Evolutionary conservation across 2,113 vertebrate species (phyloP), one percentile per base, ranked within the genome.

Genomic region (Muntiacus reevesi): DNA sequence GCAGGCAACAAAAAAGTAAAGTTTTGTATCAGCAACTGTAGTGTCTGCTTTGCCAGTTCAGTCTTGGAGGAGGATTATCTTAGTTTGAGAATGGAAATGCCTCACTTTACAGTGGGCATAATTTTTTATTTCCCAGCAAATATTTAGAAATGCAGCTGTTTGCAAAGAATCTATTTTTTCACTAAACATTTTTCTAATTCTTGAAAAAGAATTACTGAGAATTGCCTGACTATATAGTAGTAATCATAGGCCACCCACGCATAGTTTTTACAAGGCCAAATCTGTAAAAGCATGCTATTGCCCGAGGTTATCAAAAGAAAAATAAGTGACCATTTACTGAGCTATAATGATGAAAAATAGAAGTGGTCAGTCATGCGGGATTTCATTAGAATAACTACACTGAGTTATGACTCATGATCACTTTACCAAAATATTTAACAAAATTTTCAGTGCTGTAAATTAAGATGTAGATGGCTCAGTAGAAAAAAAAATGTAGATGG

Each of bases 401-500:
- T 97, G 97, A 94, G 79, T 78, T 97, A 21, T 94, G 86, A 98
- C 90, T 98, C 95, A 96, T 82, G 57, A 93, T 89, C 92, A 88
- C 97, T 98, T 97, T 89, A 98, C 87, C 92, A 97, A 98, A 96
- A 92, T 96, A 95, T 98, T 98, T 97, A 97, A 97, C 45, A 95
- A 97, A 97, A 98, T 97, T 95, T 96, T 43, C 93, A 95, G 45
- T 81, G 27, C 98, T 98, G 89, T 95, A 97, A 97, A 96, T 97
- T 96, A 96, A 97, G 96, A 97, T 55, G 40, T 87, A 93, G 94
- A 89, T 54, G 60, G 45, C 71, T 92, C 71, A 27, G 23, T 27
- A 12, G 36, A 1, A 40, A 76, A 76, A 57, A 97, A 97, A 97
- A 96, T 52, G 43, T 85, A 93, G 93, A 94, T 52, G 54, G 40